These are phyloP conservation scores for Sciaenops ocellatus DNA, from an alignment of 2,797 vertebrate genomes.

Conservation along the genomic window DNA sequence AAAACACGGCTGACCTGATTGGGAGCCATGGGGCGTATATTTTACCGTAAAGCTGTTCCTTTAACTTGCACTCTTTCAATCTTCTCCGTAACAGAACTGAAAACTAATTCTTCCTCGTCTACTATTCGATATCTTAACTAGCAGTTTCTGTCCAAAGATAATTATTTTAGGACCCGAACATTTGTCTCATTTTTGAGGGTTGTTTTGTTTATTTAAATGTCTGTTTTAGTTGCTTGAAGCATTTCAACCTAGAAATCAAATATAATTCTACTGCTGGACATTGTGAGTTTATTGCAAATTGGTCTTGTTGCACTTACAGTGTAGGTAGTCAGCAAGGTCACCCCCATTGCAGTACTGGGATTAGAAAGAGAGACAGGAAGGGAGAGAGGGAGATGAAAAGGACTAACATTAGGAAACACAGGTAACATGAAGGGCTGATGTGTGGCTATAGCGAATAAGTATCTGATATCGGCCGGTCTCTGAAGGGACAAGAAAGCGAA, in stretches of 20 bases:
- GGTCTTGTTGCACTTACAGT: constrained; percentile 88
- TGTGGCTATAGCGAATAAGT: constrained; percentile 34
- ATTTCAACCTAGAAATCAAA: not conserved
- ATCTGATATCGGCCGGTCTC: constrained; percentile 23
- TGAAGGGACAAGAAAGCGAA: constrained; percentile 32
- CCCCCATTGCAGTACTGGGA: constrained; percentile 97
- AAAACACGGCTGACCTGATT: constrained; percentile 7
- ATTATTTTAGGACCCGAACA: not conserved
- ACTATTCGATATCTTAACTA: not conserved
- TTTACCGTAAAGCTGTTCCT: not conserved
- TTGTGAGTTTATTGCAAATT: not conserved
- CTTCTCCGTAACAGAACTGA: not conserved
- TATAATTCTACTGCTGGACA: not conserved
- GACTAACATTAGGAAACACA: constrained; percentile 48
- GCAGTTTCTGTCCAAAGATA: not conserved
- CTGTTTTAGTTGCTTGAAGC: not conserved
- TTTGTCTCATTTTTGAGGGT: too few relatives aligned
- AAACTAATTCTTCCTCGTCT: not conserved
- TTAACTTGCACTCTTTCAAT: constrained; percentile 8
- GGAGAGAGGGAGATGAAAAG: constrained; percentile 27
- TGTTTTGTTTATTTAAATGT: not conserved
- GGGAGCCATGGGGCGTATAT: not conserved
- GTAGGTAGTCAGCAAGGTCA: constrained; percentile 97
- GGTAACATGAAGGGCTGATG: constrained; percentile 16
- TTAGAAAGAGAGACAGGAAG: constrained; percentile 36